Evolutionary conservation across 2,113 vertebrate species (phyloP).

Genomic region (Brachypteracias leptosomus): DNA sequence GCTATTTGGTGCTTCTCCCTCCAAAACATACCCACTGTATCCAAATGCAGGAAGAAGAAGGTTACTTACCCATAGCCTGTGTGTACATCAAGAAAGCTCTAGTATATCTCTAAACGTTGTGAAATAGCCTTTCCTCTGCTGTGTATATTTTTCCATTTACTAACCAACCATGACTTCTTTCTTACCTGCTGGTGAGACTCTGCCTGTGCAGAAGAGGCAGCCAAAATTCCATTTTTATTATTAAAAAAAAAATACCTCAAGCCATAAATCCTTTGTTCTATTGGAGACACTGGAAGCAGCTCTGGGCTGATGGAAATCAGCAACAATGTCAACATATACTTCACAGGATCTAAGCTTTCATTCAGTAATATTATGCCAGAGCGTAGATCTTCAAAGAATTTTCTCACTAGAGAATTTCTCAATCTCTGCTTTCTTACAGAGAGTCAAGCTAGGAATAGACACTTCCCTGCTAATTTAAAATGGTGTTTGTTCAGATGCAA

Average conservation of each 20-base stretch:
- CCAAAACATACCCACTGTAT: neutral
- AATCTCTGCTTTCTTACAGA: constrained; percentile 1
- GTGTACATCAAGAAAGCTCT: neutral
- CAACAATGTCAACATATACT: neutral
- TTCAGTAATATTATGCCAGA: constrained; percentile 6
- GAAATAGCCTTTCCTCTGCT: neutral
- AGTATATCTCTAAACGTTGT: neutral
- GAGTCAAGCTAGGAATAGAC: neutral
- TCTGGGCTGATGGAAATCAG: neutral
- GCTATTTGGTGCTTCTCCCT: neutral
- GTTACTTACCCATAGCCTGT: neutral
- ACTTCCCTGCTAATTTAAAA: neutral
- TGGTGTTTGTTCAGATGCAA: neutral
- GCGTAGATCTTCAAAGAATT: constrained; percentile 37
- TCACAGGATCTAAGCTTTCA: constrained; percentile 8
- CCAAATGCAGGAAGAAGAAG: neutral
- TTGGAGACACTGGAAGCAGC: neutral
- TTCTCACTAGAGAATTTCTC: constrained; percentile 30
- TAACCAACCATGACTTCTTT: neutral
- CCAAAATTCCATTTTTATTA: constrained; percentile 14
- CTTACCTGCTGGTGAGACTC: neutral
- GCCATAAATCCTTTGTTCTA: neutral
- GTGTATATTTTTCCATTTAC: neutral
- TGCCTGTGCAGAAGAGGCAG: neutral
- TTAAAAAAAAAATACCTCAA: neutral